Base-by-base conservation (phyloP, 1,140 invertebrate species). In the Brevipalpus yothersi region DNA sequence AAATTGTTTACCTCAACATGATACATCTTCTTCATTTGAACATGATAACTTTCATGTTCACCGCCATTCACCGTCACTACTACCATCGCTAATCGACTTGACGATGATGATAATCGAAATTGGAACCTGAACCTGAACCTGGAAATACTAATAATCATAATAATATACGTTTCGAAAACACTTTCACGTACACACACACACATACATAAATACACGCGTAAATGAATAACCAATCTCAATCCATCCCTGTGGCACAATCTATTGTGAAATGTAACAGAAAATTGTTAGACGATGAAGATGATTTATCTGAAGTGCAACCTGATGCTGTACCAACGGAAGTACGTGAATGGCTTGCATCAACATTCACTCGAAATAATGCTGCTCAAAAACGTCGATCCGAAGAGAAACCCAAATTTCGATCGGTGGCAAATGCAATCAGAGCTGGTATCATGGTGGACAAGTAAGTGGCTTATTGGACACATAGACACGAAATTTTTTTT, bases 381-480 rank as follows among this genome's bases (percentile, higher is more conserved):
- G 62, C 63, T 62, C 62, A 77, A 77, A 67, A 81, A 77, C 69
- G 85, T 84, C 68, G 82, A 53, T 60, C 66, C 8, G 71, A 72
- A 60, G 76, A 78, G 53, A 78, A 79, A 64, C 76, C 76, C 9
- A 72, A 74, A 58, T 94, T 95, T 73, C 79, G 86, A 57, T 89
- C 87, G 51, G 92, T 96, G 58, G 92, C 92, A n/a, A 88, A 96
- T 69, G 92, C 90, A 60, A 95, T 96, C 65, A 76, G 92, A 15
- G 91, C 92, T 1, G 92, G 92, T 23, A 93, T 96, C 66, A 93
- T 96, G 75, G 92, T 96, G 63, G 92, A 95, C 71, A 81, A 87
- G 75, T 76, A 63, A 58, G 63, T 47, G 13, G 31, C 31, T 3
- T 41, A 42, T 21, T 55, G 19, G 11, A 19, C 9, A 31, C 31